Base-by-base conservation (phyloP, 2,797 vertebrate species). In the Melanotaenia maccullochi region DNA sequence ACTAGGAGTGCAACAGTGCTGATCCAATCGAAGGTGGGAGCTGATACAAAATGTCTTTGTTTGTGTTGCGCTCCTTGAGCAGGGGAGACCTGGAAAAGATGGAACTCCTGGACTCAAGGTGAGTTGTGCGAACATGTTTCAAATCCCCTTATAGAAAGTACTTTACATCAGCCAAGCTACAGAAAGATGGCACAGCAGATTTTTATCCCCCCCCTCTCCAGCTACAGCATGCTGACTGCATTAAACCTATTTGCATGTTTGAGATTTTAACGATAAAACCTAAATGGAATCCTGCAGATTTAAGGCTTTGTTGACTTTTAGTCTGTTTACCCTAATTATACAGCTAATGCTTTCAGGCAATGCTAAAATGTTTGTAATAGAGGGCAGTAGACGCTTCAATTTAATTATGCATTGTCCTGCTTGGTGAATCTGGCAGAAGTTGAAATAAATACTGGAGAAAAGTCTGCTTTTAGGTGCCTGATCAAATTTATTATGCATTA, bases 1-100 rank as follows among this genome's bases (percentile, higher is more conserved):
- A 91, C 83, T 83, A 88, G 83, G 81, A 90, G 88, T 87, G 91
- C 91, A 92, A 84, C 87, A 81, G 91, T 71, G 89, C 90, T 87
- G 88, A 90, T 92, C 92, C 89, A 91, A 89, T 93, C 91, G 79
- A 90, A 90, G 84, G 85, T 80, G 78, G 89, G 79, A 79, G 87
- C 86, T 89, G 88, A 91, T 88, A 86, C 83, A 68, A 90, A 81
- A 85, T 90, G 88, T 65, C 89, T 89, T 82, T 91, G 89, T 92
- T 92, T 93, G 79, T 91, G 86, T 90, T 92, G 71, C 82, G 72
- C 84, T 90, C 20, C 73, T 83, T 76, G 91, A 84, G 83, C 92
- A 99, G 97, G 98, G 98, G 76, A 93, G 94, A 89, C 93, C 95
- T 79, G 97, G 97, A 90, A 98, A 96, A 93, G 97, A 98, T 92